Base-by-base conservation (phyloP, 1,140 invertebrate genomes). In the Bombus confusus region DNA sequence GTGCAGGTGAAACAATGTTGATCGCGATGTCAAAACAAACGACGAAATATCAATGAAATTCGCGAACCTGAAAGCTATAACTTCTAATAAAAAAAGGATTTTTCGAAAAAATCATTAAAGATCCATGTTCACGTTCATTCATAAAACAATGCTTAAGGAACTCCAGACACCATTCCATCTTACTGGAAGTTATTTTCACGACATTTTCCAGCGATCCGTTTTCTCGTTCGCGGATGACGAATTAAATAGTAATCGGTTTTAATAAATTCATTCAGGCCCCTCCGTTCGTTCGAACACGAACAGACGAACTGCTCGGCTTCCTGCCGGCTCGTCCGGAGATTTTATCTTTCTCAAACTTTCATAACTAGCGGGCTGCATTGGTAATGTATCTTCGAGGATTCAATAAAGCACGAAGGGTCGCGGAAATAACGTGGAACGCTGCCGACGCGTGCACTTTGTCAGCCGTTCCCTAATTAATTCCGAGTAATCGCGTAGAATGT, bases 401-500 rank as follows among this genome's bases (percentile, higher is more conserved):
- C 78, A 81, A 85, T 81, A 81, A 85, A 85, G 78, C 52, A 28
- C 28, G 84, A 68, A 81, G 71, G 71, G n/a, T 47, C 9, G 84
- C 43, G 78, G 71, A 81, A 75, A 68, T 85, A 85, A 85, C 68
- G 64, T 68, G 78, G 37, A 37, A 74, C 78, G 64, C 52, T n/a
- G 71, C 59, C 71, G 41, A 79, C 76, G 69, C 77, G 78, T 81
- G 78, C 68, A 85, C 69, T 47, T 81, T 43, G 84, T 79, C 69
- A 81, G 79, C 57, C 71, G 78, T 74, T 85, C 57, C 28, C 84
- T 81, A 81, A 85, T 85, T 85, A 85, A 81, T 80, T 81, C 71
- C 43, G 76, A 75, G 37, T 47, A 81, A 85, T 85, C 84, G 84
- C 57, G 34, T 57, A 74, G 34, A 47, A 41, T 41, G 43, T 66